These are phyloP conservation scores for Pseudolaguvia tuberculata DNA, from an alignment of 2,113 vertebrate genomes.

Conservation along the genomic window DNA sequence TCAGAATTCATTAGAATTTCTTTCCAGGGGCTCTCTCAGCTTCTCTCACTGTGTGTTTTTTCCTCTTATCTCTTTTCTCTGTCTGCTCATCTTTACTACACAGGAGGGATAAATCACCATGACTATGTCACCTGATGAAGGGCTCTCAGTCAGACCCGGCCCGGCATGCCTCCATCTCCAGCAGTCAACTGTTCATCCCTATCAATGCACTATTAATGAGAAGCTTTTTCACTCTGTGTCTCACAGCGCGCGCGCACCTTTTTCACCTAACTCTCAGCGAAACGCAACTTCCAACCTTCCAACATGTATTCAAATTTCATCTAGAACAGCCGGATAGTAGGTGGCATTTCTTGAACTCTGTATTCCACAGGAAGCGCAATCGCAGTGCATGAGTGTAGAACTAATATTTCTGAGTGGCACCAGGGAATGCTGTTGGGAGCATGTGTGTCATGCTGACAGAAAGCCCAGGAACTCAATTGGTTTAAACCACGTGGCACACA, in stretches of 20 bases:
- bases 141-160: slow-evolving; percentile 37
- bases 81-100: slow-evolving; percentile 34
- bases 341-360: slow-evolving; percentile 30
- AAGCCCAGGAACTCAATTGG: slow-evolving; percentile 56
- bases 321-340: background rate
- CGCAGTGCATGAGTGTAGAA: slow-evolving; percentile 12
- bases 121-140: slow-evolving; percentile 38
- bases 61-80: slow-evolving; percentile 12
- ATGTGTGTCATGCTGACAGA: slow-evolving; percentile 38
- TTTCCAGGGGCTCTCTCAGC: slow-evolving; percentile 34
- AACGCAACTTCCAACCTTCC: slow-evolving; percentile 12
- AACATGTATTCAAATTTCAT: slow-evolving; percentile 27
- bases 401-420: slow-evolving; percentile 46
- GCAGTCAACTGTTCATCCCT: slow-evolving; percentile 36
- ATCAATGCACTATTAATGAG: slow-evolving; percentile 45
- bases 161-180: slow-evolving; percentile 28
- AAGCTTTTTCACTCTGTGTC: slow-evolving; percentile 31
- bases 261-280: background rate
- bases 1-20: slow-evolving; percentile 40
- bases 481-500: slow-evolving; percentile 48
- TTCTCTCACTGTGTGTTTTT: slow-evolving; percentile 11
- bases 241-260: slow-evolving; percentile 3
- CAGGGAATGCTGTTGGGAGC: slow-evolving; percentile 28
- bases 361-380: slow-evolving; percentile 19
- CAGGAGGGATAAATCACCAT: slow-evolving; percentile 42